Conservation (phyloP, 2,888 invertebrate species). For the Dynastes tityus region DNA sequence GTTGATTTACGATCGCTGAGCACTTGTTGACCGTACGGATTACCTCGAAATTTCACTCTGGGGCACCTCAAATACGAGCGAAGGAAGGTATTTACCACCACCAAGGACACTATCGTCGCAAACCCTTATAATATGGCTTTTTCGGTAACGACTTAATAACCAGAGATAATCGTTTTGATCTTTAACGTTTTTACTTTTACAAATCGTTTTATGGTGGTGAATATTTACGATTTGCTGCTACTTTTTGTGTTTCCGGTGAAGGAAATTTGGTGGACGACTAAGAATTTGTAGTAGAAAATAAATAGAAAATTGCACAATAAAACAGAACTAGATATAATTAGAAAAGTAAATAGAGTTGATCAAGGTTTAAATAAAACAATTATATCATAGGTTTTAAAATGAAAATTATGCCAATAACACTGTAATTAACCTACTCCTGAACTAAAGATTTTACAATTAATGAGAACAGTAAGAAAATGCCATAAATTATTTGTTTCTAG, state of each 20-base stretch:
- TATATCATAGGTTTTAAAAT: no score
- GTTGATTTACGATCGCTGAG: slow-evolving; percentile 30
- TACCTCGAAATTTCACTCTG: slow-evolving; percentile 42
- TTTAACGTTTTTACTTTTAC: slow-evolving; percentile 42
- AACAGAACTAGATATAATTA: no score
- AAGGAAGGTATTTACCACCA: neutral
- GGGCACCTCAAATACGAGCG: slow-evolving; percentile 18
- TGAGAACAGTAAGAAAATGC: no score
- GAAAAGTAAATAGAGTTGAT: no score
- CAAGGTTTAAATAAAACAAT: no score
- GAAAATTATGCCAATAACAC: no score
- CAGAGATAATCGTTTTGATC: slow-evolving; percentile 46
- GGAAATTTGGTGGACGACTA: neutral
- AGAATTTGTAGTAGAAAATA: no score
- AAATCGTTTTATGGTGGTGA: slow-evolving; percentile 44
- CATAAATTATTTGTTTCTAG: no score
- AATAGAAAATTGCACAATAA: no score
- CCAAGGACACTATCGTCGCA: slow-evolving; percentile 24
- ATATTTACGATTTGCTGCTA: slow-evolving; percentile 13
- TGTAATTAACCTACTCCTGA: no score
- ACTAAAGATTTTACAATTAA: no score
- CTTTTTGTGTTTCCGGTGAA: neutral
- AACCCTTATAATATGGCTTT: slow-evolving; percentile 39
- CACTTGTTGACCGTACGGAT: slow-evolving; percentile 41
- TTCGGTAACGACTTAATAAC: slow-evolving; percentile 48